Evolutionary conservation across 2,797 vertebrate genomes (phyloP), one percentile per base, ranked within the genome.

Genomic region (Coendou prehensilis): DNA sequence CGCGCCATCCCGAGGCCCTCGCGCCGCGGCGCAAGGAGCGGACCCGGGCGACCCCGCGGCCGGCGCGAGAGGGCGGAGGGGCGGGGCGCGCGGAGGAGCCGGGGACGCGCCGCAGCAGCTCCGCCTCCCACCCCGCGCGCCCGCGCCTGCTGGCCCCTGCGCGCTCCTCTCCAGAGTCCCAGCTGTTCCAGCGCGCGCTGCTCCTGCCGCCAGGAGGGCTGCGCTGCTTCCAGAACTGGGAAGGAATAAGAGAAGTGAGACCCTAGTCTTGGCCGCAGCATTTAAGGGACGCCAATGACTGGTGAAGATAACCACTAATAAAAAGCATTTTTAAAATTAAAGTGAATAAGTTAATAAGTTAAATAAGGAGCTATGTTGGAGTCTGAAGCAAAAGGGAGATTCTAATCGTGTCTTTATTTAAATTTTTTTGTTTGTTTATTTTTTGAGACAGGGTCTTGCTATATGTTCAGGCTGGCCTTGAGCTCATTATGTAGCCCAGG

Each of bases 371-470:
- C 33, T 71, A 18, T 63, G 14, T 79, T 63, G 50, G 78, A 67
- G 13, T 57, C 59, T 37, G 59, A 86, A 56, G n/a, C 30, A 63
- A 90, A 95, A 90, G 37, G 47, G 41, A 73, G 71, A 79, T 33
- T 71, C 45, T 78, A 87, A 83, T 73, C 61, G 54, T 87, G 23
- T 14, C 47, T 75, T 50, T 75, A 61, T 73, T 89, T 87, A 81
- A 18, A 45, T 57, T 63, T 76, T 93, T 57, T 52, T 41, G 20
- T 93, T 26, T 63, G 11, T 87, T 33, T 37, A 1, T 33, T 33
- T 64, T 67, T 67, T 67, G 63, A n/a, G 30, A 33, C 30, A 17
- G 14, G 63, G 30, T 67, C 63, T 67, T 33, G 63, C 30, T 67
- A n/a, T 67, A 22, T 59, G 22, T 33, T 2, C 13, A 15, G 13